These are phyloP conservation scores for Orycteropus afer DNA, from an alignment of 2,113 vertebrate species.

Conservation along the genomic window DNA sequence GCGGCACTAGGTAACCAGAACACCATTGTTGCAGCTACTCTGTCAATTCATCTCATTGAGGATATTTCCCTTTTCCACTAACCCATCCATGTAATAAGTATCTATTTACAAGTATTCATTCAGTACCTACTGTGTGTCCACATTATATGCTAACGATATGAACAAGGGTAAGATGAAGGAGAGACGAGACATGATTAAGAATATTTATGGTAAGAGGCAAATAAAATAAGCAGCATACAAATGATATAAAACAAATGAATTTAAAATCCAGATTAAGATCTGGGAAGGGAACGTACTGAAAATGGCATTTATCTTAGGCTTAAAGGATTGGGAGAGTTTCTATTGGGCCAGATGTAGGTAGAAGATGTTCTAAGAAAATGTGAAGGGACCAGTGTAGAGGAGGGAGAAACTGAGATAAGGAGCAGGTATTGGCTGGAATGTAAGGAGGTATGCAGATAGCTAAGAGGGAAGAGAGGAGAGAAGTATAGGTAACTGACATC, in stretches of 20 bases:
- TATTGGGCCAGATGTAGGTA: too few relatives aligned
- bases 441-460: fast-evolving
- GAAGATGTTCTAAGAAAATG: background rate
- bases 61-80: too few relatives aligned
- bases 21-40: too few relatives aligned
- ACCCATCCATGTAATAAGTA: too few relatives aligned
- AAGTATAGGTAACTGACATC: fast-evolving
- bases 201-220: background rate
- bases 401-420: background rate
- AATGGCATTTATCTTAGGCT: background rate
- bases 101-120: background rate
- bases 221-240: background rate
- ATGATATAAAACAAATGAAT: background rate
- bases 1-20: too few relatives aligned
- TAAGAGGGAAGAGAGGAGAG: background rate
- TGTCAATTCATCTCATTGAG: too few relatives aligned
- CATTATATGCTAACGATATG: background rate
- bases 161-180: background rate
- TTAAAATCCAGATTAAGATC: background rate
- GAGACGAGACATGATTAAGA: background rate
- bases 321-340: background rate
- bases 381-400: background rate
- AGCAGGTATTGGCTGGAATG: background rate
- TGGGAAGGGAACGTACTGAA: background rate
- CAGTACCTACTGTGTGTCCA: background rate